phyloP scores from a whole-genome alignment of 2,888 invertebrate genomes.

The Heliconius erato region DNA sequence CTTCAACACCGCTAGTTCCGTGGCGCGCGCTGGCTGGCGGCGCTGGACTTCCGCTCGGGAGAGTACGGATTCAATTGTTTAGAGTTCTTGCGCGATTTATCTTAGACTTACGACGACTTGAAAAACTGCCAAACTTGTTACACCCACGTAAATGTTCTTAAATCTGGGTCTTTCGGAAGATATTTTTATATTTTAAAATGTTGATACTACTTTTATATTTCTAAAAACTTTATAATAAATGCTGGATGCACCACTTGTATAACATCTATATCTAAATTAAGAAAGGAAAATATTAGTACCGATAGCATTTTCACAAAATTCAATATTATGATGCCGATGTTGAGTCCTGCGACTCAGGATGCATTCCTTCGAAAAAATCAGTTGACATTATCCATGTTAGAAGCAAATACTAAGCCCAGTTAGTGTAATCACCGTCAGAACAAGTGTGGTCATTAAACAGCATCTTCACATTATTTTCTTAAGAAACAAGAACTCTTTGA shows the following conservation, averaged over 20 bases:
- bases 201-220: too few relatives aligned
- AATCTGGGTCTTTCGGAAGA: neutral
- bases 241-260: too few relatives aligned
- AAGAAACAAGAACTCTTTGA: neutral
- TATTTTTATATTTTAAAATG: neutral
- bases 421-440: neutral
- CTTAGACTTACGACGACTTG: neutral
- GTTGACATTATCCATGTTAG: too few relatives aligned
- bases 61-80: constrained; percentile 32
- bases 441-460: constrained; percentile 13
- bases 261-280: too few relatives aligned
- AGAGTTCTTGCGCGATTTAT: constrained; percentile 32
- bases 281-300: too few relatives aligned
- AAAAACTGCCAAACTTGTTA: constrained; percentile 24
- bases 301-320: too few relatives aligned
- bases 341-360: too few relatives aligned
- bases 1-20: neutral
- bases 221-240: too few relatives aligned
- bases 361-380: neutral
- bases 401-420: too few relatives aligned
- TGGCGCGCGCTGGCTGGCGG: neutral
- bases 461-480: neutral
- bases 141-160: neutral
- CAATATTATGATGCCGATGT: too few relatives aligned
- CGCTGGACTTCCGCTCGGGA: neutral